Percentiles rank a stretch among this genome's conserved stretches.
These are phyloP conservation scores for Diorhabda sublineata DNA, from an alignment of 1,140 invertebrate genomes.

Conservation along the genomic window DNA sequence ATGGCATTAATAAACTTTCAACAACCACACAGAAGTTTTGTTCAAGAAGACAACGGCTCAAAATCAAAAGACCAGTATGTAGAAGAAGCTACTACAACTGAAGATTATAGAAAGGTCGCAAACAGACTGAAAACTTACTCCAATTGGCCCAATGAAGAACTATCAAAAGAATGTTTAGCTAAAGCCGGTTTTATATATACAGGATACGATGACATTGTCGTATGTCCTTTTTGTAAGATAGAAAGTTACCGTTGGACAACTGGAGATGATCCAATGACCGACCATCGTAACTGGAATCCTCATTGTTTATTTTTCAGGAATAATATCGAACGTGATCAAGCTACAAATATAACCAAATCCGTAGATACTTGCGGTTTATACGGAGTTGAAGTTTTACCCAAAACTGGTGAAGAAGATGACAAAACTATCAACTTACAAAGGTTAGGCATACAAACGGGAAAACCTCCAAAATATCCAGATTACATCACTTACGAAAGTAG, in stretches of 20 bases:
- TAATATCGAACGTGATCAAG: slow-evolving; percentile 12
- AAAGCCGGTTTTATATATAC: slow-evolving; percentile 80
- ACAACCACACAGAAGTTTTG: background rate
- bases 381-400: slow-evolving; percentile 48
- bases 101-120: slow-evolving; percentile 33
- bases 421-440: slow-evolving; percentile 33
- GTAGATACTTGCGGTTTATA: slow-evolving; percentile 60
- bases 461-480: slow-evolving; percentile 56
- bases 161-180: slow-evolving; percentile 59
- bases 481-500: slow-evolving; percentile 64
- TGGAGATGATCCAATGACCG: slow-evolving; percentile 73
- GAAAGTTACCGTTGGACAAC: slow-evolving; percentile 76
- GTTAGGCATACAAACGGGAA: slow-evolving; percentile 45
- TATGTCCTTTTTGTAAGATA: slow-evolving; percentile 81
- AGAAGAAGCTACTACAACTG: background rate
- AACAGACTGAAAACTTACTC: slow-evolving; percentile 58
- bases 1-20: no score
- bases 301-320: slow-evolving; percentile 65
- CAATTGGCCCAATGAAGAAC: slow-evolving; percentile 55
- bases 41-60: slow-evolving; percentile 30
- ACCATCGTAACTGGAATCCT: slow-evolving; percentile 78
- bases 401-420: slow-evolving; percentile 45
- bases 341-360: slow-evolving; percentile 39
- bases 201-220: slow-evolving; percentile 62
- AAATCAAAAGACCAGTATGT: slow-evolving; percentile 7